These are phyloP conservation scores for Parnassius apollo DNA, from an alignment of 2,888 invertebrate species.

Conservation along the genomic window DNA sequence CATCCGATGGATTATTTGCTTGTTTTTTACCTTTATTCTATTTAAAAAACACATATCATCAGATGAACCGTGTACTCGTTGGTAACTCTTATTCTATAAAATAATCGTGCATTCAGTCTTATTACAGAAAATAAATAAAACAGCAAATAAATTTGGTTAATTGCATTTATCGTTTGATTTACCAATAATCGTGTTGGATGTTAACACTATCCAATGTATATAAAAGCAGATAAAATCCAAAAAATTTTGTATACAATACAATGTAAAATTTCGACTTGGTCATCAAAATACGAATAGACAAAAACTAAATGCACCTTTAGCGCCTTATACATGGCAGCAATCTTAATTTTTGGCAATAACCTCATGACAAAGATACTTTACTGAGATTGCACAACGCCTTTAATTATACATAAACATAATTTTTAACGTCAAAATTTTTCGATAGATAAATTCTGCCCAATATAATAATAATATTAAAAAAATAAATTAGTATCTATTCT, in stretches of 20 bases:
- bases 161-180: slow-evolving; percentile 61
- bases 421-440: slow-evolving; percentile 26
- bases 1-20: too few relatives aligned
- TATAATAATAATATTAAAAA: slow-evolving; percentile 35
- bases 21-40: too few relatives aligned
- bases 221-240: slow-evolving; percentile 65
- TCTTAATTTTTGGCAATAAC: slow-evolving; percentile 61
- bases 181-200: slow-evolving; percentile 58
- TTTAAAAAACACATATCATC: too few relatives aligned
- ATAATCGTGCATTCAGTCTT: too few relatives aligned
- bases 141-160: slow-evolving; percentile 50
- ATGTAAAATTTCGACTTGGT: slow-evolving; percentile 31
- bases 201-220: slow-evolving; percentile 67
- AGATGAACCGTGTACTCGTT: too few relatives aligned
- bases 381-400: slow-evolving; percentile 27
- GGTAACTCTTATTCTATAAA: too few relatives aligned
- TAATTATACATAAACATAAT: slow-evolving; percentile 17
- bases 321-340: slow-evolving; percentile 69
- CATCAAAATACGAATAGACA: slow-evolving; percentile 57
- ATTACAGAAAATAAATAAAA: slow-evolving; percentile 34
- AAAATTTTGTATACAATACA: slow-evolving; percentile 35
- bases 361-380: slow-evolving; percentile 30
- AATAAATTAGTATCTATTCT: slow-evolving; percentile 47
- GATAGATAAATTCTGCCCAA: slow-evolving; percentile 33
- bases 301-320: slow-evolving; percentile 72